These are phyloP conservation scores for Hydractinia symbiolongicarpus DNA, from an alignment of 30 jellyfish, hydroid and myxozoan species.

Conservation along the genomic window DNA sequence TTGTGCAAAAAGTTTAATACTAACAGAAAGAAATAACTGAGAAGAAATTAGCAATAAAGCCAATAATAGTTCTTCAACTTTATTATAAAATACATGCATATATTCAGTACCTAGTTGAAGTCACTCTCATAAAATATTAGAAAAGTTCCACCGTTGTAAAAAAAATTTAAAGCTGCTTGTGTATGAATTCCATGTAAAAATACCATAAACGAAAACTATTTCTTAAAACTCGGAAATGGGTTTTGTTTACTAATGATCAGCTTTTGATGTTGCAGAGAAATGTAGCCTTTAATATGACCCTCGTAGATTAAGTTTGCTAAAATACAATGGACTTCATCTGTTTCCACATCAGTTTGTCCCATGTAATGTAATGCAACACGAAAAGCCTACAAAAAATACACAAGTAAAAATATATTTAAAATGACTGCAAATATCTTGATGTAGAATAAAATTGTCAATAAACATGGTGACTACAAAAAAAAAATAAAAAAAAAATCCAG, in stretches of 20 bases:
- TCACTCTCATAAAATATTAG: too few relatives aligned
- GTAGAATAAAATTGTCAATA: background rate
- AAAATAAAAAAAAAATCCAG: background rate
- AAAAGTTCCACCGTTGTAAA: too few relatives aligned
- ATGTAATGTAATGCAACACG: conserved; percentile 69
- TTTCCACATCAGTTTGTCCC: conserved; percentile 97
- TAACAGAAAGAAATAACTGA: too few relatives aligned
- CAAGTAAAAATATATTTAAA: background rate
- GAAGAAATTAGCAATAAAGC: too few relatives aligned
- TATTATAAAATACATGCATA: too few relatives aligned
- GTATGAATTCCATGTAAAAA: too few relatives aligned
- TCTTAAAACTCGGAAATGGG: conserved; percentile 65
- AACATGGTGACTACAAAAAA: background rate
- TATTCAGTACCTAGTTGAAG: too few relatives aligned
- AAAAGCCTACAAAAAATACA: conserved; percentile 39
- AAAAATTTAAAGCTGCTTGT: too few relatives aligned
- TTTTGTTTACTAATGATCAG: conserved; percentile 81
- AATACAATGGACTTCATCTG: conserved; percentile 93
- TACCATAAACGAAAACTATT: background rate
- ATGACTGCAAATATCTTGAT: background rate
- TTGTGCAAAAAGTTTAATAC: too few relatives aligned
- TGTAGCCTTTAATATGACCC: conserved; percentile 85
- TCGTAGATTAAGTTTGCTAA: conserved; percentile 76
- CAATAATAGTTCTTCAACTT: too few relatives aligned
- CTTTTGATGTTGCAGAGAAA: conserved; percentile 83